Conservation (phyloP, 2,888 invertebrate genomes). For the Taphrorychus bicolor region DNA sequence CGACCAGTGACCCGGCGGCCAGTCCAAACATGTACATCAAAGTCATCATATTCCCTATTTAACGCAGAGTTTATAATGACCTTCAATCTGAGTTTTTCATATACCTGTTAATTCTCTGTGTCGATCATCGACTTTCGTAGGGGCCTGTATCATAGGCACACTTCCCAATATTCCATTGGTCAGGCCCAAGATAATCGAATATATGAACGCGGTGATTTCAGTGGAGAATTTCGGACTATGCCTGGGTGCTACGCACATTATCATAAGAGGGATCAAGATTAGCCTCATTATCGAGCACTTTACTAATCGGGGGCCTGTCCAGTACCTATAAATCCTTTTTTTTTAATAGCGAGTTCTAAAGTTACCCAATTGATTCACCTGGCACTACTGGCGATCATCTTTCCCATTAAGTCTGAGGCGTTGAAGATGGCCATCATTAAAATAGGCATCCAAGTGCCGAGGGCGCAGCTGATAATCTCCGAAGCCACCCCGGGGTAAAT, state of each 20-base stretch:
- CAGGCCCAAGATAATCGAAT: slow-evolving; percentile 76
- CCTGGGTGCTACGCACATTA: slow-evolving; percentile 83
- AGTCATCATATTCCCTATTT: slow-evolving; percentile 88
- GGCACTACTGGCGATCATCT: slow-evolving; percentile 35
- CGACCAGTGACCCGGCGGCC: slow-evolving; percentile 82
- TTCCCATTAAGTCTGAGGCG: slow-evolving; percentile 82
- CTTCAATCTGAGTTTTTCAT: not conserved
- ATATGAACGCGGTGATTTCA: slow-evolving; percentile 71
- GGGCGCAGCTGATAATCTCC: slow-evolving; percentile 83
- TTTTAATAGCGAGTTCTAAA: not conserved
- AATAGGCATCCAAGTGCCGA: slow-evolving; percentile 91
- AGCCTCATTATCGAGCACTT: slow-evolving; percentile 76
- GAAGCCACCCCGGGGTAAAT: slow-evolving; percentile 91
- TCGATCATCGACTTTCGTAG: slow-evolving; percentile 84
- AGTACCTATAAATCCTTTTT: slow-evolving; percentile 67
- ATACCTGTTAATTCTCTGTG: slow-evolving; percentile 86
- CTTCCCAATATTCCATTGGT: slow-evolving; percentile 90
- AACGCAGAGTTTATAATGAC: not conserved
- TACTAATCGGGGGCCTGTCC: slow-evolving; percentile 81
- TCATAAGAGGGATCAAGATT: slow-evolving; percentile 79
- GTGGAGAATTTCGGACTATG: slow-evolving; percentile 74
- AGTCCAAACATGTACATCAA: slow-evolving; percentile 88
- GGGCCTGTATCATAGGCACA: slow-evolving; percentile 91
- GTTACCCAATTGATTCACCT: slow-evolving; percentile 5
- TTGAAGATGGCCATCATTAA: slow-evolving; percentile 90